Conservation (phyloP, 2,797 vertebrate genomes). For the Oceanodroma leucorhoa region DNA sequence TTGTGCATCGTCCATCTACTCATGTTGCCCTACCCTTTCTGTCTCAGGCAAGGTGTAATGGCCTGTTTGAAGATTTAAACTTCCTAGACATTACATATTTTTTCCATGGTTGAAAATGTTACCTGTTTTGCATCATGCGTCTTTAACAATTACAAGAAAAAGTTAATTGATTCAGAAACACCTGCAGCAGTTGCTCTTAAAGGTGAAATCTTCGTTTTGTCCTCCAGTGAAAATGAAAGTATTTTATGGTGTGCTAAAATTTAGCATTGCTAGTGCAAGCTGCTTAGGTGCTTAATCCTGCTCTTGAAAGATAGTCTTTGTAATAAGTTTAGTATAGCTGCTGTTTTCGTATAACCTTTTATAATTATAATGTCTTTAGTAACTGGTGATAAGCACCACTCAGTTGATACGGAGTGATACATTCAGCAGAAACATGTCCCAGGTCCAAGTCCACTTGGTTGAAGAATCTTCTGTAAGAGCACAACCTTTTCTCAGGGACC, state of each 20-base stretch:
- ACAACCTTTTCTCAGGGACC: not conserved
- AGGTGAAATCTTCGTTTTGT: not conserved
- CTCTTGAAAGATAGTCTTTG: not conserved
- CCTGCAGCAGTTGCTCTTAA: rapidly evolving
- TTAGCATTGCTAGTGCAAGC: not conserved
- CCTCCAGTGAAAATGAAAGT: not conserved
- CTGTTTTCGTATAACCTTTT: not conserved
- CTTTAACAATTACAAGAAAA: not conserved
- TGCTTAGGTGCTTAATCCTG: not conserved
- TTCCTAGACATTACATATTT: not conserved
- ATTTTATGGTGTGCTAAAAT: not conserved
- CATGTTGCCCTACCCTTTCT: not conserved
- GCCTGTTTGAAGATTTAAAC: not conserved
- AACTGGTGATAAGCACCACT: not conserved
- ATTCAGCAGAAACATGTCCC: not conserved
- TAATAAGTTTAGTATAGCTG: not conserved
- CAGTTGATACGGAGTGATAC: rapidly evolving
- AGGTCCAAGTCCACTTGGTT: not conserved
- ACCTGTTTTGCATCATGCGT: not conserved
- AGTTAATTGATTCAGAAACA: not conserved
- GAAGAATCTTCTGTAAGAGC: not conserved
- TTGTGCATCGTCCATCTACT: not conserved
- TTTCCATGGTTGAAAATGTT: not conserved
- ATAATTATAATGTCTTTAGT: not conserved
- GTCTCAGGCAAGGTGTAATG: not conserved